Conservation (phyloP, 1,140 invertebrate species). For the Drosophila persimilis region DNA sequence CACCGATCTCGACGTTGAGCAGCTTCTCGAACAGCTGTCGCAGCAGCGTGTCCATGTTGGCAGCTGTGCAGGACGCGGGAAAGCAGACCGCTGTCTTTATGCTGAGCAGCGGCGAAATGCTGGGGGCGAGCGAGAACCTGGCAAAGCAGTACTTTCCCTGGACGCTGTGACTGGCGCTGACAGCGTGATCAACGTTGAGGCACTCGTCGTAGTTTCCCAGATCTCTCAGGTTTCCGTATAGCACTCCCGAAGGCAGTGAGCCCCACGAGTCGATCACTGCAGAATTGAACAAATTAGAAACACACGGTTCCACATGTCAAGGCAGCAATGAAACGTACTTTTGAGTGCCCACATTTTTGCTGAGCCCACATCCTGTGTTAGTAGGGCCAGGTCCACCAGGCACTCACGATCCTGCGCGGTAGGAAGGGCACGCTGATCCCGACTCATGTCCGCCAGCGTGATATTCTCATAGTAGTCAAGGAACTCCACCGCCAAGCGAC, state of each 20-base stretch:
- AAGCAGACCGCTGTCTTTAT: conserved; percentile 43
- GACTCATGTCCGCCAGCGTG: conserved; percentile 7
- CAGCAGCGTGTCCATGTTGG: conserved; percentile 37
- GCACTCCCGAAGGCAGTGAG: conserved; percentile 44
- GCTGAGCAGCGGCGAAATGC: neutral
- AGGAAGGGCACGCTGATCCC: neutral
- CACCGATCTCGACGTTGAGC: conserved; percentile 15
- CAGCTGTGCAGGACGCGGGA: conserved; percentile 38
- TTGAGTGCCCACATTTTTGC: conserved; percentile 22
- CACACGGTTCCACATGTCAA: too few relatives aligned
- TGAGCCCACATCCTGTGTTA: conserved; percentile 6
- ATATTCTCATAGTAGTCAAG: conserved; percentile 26
- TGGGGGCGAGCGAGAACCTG: neutral
- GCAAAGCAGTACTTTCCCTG: conserved; percentile 47
- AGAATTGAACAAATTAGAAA: neutral
- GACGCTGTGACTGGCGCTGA: conserved; percentile 14
- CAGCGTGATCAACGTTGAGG: conserved; percentile 25
- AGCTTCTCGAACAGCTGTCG: conserved; percentile 21
- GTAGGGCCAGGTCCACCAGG: conserved; percentile 19
- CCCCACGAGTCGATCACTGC: conserved; percentile 61
- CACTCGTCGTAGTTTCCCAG: conserved; percentile 60
- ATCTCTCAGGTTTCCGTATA: conserved; percentile 44
- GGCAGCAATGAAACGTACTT: neutral
- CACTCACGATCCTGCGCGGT: conserved; percentile 17
- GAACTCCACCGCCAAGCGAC: conserved; percentile 29